A percentile compares a stretch with the other conserved stretches of the same genome.
Conservation (phyloP, 2,113 vertebrate genomes). For the Eolophus roseicapilla region DNA sequence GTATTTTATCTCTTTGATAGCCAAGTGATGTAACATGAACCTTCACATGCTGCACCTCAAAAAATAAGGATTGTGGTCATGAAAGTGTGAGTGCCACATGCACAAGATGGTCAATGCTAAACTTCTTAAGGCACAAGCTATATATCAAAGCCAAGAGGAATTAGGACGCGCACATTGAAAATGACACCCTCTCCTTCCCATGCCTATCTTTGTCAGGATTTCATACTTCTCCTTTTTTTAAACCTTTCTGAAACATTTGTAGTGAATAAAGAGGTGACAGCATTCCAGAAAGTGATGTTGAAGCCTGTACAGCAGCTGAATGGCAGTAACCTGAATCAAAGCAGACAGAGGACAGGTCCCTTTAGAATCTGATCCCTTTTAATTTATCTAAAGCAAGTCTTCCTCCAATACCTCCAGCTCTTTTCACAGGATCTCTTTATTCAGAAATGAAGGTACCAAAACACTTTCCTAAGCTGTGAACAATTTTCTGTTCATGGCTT, state of each 20-base stretch:
- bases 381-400: conserved; percentile 8
- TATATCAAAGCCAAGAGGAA: conserved; percentile 50
- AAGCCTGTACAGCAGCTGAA: conserved; percentile 5
- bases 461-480: background rate
- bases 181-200: background rate
- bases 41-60: background rate
- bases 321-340: conserved; percentile 29
- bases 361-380: conserved; percentile 8
- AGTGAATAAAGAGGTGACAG: conserved; percentile 37
- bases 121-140: background rate
- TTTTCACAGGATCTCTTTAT: background rate
- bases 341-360: background rate
- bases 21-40: background rate
- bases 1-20: background rate
- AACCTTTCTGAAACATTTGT: background rate
- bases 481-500: background rate
- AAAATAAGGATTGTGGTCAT: background rate
- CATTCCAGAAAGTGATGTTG: background rate
- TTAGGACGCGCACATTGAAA: background rate
- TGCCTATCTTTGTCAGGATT: background rate
- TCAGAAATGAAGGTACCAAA: background rate
- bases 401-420: background rate
- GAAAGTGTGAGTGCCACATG: background rate
- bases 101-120: background rate
- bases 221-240: background rate